phyloP scores from a whole-genome alignment of 92 coral and sea anemone species.

The Porites cylindrica region DNA sequence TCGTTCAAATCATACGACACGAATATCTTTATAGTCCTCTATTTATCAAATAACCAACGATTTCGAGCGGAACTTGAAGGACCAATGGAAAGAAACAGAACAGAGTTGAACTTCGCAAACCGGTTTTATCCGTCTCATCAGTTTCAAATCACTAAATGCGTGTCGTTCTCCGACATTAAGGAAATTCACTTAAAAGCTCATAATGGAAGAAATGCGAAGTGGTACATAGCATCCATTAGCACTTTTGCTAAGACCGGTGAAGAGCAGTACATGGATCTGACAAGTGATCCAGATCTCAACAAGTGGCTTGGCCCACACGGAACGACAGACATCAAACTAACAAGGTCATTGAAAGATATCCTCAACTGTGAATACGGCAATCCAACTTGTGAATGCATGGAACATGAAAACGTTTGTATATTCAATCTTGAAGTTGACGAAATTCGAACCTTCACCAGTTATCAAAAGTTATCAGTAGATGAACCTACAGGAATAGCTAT shows the following conservation, averaged over 20 bases:
- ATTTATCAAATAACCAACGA: too few relatives aligned
- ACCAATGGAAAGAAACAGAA: too few relatives aligned
- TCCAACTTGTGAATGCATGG: constrained; percentile 28
- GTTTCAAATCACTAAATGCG: background rate
- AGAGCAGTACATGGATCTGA: constrained; percentile 1
- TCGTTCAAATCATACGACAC: too few relatives aligned
- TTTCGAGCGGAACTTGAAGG: too few relatives aligned
- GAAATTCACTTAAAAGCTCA: constrained; percentile 13
- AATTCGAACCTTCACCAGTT: background rate
- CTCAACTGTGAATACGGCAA: constrained; percentile 21
- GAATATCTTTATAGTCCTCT: too few relatives aligned
- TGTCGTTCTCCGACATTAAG: constrained; percentile 13
- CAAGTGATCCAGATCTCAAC: constrained; percentile 11
- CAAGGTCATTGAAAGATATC: background rate
- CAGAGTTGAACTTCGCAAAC: too few relatives aligned
- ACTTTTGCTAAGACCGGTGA: constrained; percentile 9
- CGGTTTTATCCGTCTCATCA: too few relatives aligned
- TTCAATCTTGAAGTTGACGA: constrained; percentile 33
- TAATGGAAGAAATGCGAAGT: constrained; percentile 6
- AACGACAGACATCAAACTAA: constrained; percentile 15
- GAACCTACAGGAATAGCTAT: background rate
- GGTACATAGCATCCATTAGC: constrained; percentile 44
- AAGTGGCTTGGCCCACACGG: constrained; percentile 17
- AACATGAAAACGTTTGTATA: constrained; percentile 1
- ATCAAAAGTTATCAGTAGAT: constrained; percentile 38